Evolutionary conservation across 2,888 invertebrate species (phyloP), one percentile per base, ranked within the genome.

Genomic region (Luperina testacea): DNA sequence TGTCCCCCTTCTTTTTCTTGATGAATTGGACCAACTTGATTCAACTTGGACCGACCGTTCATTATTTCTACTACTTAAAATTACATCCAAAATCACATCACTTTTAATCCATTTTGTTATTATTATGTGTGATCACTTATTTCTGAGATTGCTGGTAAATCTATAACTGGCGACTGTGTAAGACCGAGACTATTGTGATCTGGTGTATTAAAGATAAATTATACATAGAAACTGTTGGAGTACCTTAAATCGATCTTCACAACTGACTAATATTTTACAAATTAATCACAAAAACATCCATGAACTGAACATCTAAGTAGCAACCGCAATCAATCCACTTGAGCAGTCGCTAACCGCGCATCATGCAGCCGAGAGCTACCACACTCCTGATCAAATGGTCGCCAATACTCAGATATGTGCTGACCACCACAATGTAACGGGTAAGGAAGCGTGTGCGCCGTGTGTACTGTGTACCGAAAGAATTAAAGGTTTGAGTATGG

Each of bases 341-440:
- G 32, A 53, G 45, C 45, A 65, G 32, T 74, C 20, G 77, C 74
- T 67, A 75, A 72, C 42, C 42, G 67, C 24, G 17, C 38, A 72
- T 74, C 53, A 59, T 20, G 32, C 7, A 32, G 68, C 42, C 63
- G 51, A 72, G 8, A 63, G 69, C 71, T 70, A 65, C 78, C 61
- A 61, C 64, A 83, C 59, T 72, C 61, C 53, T 65, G 77, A 63
- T 48, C 78, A 81, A 81, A 88, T 88, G 84, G 80, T 88, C 86
- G 71, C 87, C 83, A 87, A 90, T 90, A 81, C 80, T 87, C 86
- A 88, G 86, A 86, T 86, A 81, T 84, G 88, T 84, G 77, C 75
- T 69, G 81, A 82, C 78, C 72, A 75, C 72, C 53, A 57, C 75
- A 65, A 42, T 48, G n/a, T 78, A 71, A 75, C 67, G 71, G 73